A percentile compares a stretch with the other conserved stretches of the same genome.
These are phyloP conservation scores for Hylyphantes graminicola DNA, from an alignment of 1,140 invertebrate species.

Conservation along the genomic window DNA sequence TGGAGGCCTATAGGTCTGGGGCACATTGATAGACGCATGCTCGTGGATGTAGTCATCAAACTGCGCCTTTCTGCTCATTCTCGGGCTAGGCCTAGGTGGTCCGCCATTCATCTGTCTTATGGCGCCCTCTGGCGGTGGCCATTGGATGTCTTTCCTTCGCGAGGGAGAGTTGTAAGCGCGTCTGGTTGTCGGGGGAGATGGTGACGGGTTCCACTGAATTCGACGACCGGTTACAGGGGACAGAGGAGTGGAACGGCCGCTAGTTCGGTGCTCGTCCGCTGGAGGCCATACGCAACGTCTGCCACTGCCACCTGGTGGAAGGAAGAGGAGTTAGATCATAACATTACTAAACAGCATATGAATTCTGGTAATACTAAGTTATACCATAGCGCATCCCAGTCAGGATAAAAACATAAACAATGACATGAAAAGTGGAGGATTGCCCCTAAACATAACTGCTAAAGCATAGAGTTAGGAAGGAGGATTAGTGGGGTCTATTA, in stretches of 20 bases:
- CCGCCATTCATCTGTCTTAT: conserved; percentile 31
- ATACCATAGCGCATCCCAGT: too few relatives aligned
- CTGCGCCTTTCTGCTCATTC: background rate
- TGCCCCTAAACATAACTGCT: background rate
- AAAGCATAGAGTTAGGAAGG: too few relatives aligned
- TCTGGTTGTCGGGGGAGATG: conserved; percentile 10
- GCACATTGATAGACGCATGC: conserved; percentile 54
- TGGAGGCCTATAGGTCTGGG: conserved; percentile 62
- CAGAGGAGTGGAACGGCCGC: conserved; percentile 44
- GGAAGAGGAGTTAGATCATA: too few relatives aligned
- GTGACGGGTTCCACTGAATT: conserved; percentile 57
- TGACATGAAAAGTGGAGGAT: background rate
- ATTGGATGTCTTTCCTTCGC: conserved; percentile 46
- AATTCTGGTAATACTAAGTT: too few relatives aligned
- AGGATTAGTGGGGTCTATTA: too few relatives aligned
- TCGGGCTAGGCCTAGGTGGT: conserved; percentile 5
- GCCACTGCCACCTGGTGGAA: conserved; percentile 16
- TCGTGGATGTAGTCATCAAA: conserved; percentile 56
- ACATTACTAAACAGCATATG: too few relatives aligned
- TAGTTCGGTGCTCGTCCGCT: conserved; percentile 14
- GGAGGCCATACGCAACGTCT: conserved; percentile 56
- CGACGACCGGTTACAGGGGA: conserved; percentile 25
- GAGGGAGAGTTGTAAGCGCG: background rate
- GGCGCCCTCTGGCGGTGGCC: conserved; percentile 51
- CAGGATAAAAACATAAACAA: too few relatives aligned